A percentile compares a stretch with the other conserved stretches of the same genome.
phyloP scores from a whole-genome alignment of 2,888 invertebrate genomes.

The Rutpela maculata region DNA sequence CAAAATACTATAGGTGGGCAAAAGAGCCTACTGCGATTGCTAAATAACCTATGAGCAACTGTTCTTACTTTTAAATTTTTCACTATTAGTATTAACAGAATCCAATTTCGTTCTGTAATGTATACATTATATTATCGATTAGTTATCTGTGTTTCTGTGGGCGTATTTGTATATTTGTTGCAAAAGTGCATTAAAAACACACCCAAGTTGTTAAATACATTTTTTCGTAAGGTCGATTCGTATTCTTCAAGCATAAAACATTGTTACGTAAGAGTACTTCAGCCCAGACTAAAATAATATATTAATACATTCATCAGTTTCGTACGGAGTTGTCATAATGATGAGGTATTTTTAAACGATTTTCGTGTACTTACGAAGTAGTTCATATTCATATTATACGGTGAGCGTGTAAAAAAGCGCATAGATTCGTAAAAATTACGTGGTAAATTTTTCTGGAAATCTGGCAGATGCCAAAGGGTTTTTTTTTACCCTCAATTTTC shows the following conservation, averaged over 20 bases:
- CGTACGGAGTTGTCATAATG: background rate
- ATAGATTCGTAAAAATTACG: no score
- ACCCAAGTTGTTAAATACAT: slow-evolving; percentile 31
- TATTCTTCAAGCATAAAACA: slow-evolving; percentile 15
- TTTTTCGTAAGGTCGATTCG: slow-evolving; percentile 21
- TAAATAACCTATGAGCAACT: no score
- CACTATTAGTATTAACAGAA: background rate
- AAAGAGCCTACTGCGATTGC: no score
- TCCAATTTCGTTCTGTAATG: slow-evolving; percentile 5
- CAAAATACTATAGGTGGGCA: no score
- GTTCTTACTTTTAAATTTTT: no score
- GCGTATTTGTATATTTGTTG: slow-evolving; percentile 21
- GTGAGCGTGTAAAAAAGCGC: no score
- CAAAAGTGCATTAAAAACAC: slow-evolving; percentile 36
- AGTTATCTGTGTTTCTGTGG: background rate
- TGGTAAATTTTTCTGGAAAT: no score
- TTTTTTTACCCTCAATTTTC: no score
- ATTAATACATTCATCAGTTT: slow-evolving; percentile 14
- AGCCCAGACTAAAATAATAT: slow-evolving; percentile 14
- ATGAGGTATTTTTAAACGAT: background rate
- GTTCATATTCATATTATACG: no score
- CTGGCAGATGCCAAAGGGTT: no score
- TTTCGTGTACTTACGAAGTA: no score
- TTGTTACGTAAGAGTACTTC: slow-evolving; percentile 16
- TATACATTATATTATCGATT: background rate